These are phyloP conservation scores for Hirudinaria manillensis DNA, from an alignment of 2,888 invertebrate species.

Conservation along the genomic window DNA sequence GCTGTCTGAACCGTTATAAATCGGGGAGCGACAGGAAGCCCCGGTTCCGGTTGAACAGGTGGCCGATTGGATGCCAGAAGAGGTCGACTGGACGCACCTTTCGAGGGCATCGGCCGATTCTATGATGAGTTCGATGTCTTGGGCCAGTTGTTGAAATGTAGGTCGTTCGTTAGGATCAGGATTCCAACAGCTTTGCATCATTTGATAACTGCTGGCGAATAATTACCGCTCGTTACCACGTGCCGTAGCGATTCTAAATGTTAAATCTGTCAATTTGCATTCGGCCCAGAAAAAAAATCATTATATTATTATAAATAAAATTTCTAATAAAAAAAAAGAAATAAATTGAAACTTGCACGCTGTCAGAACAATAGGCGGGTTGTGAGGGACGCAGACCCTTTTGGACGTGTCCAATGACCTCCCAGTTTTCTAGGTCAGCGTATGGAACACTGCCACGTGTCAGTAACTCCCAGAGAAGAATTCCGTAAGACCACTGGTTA, in stretches of 20 bases:
- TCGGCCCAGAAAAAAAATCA: neutral
- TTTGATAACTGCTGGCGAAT: constrained; percentile 36
- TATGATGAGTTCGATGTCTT: constrained; percentile 36
- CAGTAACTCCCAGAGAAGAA: constrained; percentile 56
- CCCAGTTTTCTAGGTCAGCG: constrained; percentile 53
- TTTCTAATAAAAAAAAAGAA: neutral
- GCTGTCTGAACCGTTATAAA: neutral
- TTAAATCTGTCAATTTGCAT: neutral
- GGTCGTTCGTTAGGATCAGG: constrained; percentile 35
- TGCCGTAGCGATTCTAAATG: neutral
- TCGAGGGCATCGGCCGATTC: constrained; percentile 30
- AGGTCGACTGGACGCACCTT: constrained; percentile 9
- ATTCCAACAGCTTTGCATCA: constrained; percentile 38
- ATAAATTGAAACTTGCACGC: constrained; percentile 48
- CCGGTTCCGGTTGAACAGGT: constrained; percentile 6
- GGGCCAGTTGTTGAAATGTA: constrained; percentile 33
- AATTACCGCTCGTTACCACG: constrained; percentile 49
- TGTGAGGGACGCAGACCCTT: constrained; percentile 53
- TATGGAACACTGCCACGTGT: constrained; percentile 56
- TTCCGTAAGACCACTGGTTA: constrained; percentile 55
- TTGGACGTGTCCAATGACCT: constrained; percentile 52
- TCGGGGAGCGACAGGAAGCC: constrained; percentile 6
- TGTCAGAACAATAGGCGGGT: constrained; percentile 55
- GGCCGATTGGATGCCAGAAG: constrained; percentile 3
- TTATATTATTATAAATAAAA: constrained; percentile 29